Conservation (phyloP, 2,113 vertebrate genomes). For the Nyctibius bracteatus region DNA sequence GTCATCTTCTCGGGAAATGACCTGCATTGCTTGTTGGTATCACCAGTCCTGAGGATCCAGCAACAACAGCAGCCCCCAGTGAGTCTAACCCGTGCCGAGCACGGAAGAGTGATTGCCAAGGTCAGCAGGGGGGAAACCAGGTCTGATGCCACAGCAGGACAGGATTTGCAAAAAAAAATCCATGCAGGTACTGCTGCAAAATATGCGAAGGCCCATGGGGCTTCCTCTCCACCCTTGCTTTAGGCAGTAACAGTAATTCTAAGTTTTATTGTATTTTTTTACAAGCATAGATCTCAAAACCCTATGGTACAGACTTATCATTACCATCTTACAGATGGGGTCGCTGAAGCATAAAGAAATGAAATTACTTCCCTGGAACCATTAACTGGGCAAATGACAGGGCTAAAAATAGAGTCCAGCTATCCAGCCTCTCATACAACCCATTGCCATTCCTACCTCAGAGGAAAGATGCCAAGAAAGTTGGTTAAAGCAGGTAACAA, state of each 20-base stretch:
- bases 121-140: neutral
- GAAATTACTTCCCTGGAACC: conserved; percentile 41
- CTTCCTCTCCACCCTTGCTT: neutral
- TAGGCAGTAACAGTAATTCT: neutral
- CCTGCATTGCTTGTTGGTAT: neutral
- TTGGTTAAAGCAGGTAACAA: neutral
- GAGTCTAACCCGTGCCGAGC: accelerated
- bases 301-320: conserved; percentile 36
- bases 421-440: neutral
- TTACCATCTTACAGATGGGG: conserved; percentile 45
- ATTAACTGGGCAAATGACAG: conserved; percentile 37
- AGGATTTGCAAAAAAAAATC: neutral
- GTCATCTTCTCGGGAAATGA: neutral
- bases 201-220: neutral
- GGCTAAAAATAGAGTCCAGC: conserved; percentile 40
- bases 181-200: neutral
- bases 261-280: neutral
- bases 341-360: conserved; percentile 16
- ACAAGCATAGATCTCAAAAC: neutral
- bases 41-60: neutral
- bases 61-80: neutral
- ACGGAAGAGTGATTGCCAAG: neutral
- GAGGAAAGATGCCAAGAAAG: neutral
- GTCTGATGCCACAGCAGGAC: neutral
- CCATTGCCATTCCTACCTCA: neutral